Evolutionary conservation across 2,888 invertebrate species (phyloP).

Genomic region (Laspeyria flexula): DNA sequence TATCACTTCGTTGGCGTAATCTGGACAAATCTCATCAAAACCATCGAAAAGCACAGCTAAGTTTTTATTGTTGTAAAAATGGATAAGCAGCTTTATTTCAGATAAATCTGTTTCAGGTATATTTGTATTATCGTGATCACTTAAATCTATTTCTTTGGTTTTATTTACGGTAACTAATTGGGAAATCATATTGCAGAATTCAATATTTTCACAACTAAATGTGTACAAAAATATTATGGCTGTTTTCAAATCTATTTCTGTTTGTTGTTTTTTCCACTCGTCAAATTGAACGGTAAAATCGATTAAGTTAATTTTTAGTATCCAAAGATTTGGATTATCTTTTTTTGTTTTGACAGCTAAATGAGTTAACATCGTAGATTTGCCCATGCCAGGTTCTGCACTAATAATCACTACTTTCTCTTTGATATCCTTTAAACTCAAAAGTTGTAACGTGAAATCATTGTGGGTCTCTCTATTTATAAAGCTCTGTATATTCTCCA

Average conservation of each 20-base stretch:
- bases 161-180: background rate
- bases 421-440: slow-evolving; percentile 15
- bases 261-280: slow-evolving; percentile 9
- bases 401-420: slow-evolving; percentile 35
- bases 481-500: slow-evolving; percentile 14
- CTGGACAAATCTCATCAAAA: slow-evolving; percentile 45
- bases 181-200: background rate
- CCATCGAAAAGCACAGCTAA: slow-evolving; percentile 35
- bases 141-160: slow-evolving; percentile 6
- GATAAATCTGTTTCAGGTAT: slow-evolving; percentile 7
- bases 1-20: slow-evolving; percentile 28
- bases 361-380: slow-evolving; percentile 39
- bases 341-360: slow-evolving; percentile 35
- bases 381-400: slow-evolving; percentile 43
- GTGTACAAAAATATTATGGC: slow-evolving; percentile 18
- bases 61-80: slow-evolving; percentile 27
- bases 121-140: background rate
- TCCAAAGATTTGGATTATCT: slow-evolving; percentile 22
- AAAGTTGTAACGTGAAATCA: slow-evolving; percentile 2
- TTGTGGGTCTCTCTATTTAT: background rate
- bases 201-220: too few relatives aligned
- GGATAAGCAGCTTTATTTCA: slow-evolving; percentile 25
- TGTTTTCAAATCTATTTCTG: slow-evolving; percentile 3
- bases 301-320: slow-evolving; percentile 37
- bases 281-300: slow-evolving; percentile 12